Evolutionary conservation across 2,888 invertebrate genomes (phyloP), one percentile per base, ranked within the genome.

Genomic region (Cheilosia vernalis): DNA sequence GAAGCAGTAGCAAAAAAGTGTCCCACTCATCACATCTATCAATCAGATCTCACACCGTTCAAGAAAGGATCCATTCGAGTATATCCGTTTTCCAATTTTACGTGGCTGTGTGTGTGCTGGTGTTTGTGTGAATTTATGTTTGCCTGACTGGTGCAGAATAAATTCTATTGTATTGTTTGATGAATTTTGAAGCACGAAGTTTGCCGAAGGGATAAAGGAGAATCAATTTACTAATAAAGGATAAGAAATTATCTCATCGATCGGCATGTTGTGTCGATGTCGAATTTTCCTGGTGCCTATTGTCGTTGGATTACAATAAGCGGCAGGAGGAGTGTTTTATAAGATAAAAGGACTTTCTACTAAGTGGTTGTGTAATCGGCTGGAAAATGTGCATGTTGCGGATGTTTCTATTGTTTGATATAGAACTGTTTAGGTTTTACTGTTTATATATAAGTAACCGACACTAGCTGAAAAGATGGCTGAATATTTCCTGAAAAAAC

Each of bases 1-100:
- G 10, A 60, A 76, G 44, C 70, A 56, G 76, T 72, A 72, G 73
- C 19, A 61, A 81, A 51, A 83, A 85, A 81, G 72, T 85, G 81
- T 85, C 81, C 58, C 72, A 63, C 81, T 85, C 85, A 85, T 85
- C 81, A 81, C 61, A 85, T 85, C 72, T 44, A 85, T 81, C 56
- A 42, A 85, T 85, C 66, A 77, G 76, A 66, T 56, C 58, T 73
- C 60, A 63, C 80, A 73, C 81, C 56, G 67, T 81, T 56, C 85
- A 85, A 81, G 72, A 81, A 58, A 72, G 66, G 64, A 80, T 79
- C 24, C 24, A 51, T 24, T 51, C 21, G 17, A 47, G 17, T 51
- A 24, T 21, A 64, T 51, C 13, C 49, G 9, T 15, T 40, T 33
- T 58, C 24, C 19, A 30, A 13, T 67, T 44, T 21, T 10, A 24